These are phyloP conservation scores for Clusia tigrina DNA, from an alignment of 2,888 invertebrate genomes.

Conservation along the genomic window DNA sequence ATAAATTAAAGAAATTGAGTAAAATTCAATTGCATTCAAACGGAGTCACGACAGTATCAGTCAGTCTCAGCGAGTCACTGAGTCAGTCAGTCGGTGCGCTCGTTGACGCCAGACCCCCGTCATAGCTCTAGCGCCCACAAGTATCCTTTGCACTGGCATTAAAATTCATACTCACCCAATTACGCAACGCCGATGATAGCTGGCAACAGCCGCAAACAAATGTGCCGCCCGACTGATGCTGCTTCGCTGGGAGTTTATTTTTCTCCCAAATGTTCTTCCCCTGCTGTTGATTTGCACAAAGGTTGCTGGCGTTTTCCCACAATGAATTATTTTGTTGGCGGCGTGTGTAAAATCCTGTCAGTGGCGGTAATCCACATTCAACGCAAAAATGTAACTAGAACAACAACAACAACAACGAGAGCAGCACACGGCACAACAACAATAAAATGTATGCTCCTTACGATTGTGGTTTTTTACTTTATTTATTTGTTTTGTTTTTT, in stretches of 20 bases:
- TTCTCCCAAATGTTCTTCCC: neutral
- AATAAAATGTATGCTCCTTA: constrained; percentile 3
- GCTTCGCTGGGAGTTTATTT: too few species aligned
- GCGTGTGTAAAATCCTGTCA: neutral
- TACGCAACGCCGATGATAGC: constrained; percentile 12
- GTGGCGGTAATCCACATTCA: constrained; percentile 1
- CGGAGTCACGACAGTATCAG: too few species aligned
- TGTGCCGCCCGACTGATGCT: constrained; percentile 44
- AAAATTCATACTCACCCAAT: constrained; percentile 7
- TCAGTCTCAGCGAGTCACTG: too few species aligned
- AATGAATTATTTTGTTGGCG: neutral
- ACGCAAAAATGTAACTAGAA: neutral
- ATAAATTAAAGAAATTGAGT: neutral
- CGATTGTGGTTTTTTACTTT: neutral
- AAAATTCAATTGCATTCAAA: constrained; percentile 50
- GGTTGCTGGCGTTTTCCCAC: neutral
- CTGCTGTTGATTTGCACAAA: neutral
- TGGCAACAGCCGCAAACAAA: constrained; percentile 47
- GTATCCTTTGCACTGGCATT: neutral
- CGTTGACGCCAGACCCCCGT: neutral
- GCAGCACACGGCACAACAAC: neutral
- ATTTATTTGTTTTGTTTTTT: constrained; percentile 5
- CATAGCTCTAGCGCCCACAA: neutral
- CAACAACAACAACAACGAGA: neutral
- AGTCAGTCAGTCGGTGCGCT: too few species aligned